A percentile compares a stretch with the other conserved stretches of the same genome.
Conservation (phyloP, 1,140 invertebrate species). For the Sogatella furcifera region DNA sequence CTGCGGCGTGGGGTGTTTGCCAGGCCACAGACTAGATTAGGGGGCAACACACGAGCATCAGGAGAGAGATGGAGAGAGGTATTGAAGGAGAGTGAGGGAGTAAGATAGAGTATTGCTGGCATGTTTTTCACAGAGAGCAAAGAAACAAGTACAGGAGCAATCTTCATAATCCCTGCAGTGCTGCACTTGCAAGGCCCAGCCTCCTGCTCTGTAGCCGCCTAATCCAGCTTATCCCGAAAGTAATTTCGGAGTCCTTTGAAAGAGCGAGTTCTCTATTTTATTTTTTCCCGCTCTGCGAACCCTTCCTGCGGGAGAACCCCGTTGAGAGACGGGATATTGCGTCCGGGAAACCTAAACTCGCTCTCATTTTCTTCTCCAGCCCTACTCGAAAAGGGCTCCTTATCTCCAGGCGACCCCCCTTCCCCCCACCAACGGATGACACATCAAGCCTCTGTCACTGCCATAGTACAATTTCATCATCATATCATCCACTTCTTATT, state of each 20-base stretch:
- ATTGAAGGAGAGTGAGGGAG: too few relatives aligned
- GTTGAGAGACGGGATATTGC: not conserved
- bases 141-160: not conserved
- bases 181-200: not conserved
- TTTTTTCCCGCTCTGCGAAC: constrained; percentile 10
- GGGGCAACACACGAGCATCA: too few relatives aligned
- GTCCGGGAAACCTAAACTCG: constrained; percentile 2
- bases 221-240: constrained; percentile 24
- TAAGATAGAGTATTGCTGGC: too few relatives aligned
- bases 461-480: constrained; percentile 3
- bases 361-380: not conserved
- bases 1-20: too few relatives aligned
- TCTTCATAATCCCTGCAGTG: constrained; percentile 2
- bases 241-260: constrained; percentile 25
- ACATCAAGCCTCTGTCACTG: constrained; percentile 2
- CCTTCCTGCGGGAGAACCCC: constrained; percentile 2
- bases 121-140: too few relatives aligned
- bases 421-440: not conserved
- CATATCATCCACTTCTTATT: constrained; percentile 2
- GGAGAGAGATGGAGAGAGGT: too few relatives aligned
- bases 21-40: too few relatives aligned
- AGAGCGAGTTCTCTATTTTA: constrained; percentile 18
- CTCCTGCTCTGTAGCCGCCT: not conserved
- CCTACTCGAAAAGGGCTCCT: not conserved
- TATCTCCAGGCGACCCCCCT: not conserved